Evolutionary conservation across 2,888 invertebrate genomes (phyloP), one percentile per base, ranked within the genome.

Genomic region (Acrobeloides nanus): DNA sequence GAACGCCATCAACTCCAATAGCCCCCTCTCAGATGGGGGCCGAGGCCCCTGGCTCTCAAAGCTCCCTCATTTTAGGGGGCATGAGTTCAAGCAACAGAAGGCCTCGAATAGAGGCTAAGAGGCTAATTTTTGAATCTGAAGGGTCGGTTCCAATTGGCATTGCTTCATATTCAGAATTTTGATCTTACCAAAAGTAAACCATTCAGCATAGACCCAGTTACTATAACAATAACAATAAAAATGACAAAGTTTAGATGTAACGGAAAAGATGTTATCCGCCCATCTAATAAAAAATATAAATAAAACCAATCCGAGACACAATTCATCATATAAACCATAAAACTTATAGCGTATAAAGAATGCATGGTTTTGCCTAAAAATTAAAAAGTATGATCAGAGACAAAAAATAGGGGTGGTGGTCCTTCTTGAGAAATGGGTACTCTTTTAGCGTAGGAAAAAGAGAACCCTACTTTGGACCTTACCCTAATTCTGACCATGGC

Each of bases 231-330:
- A 12, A 58, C 61, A 42, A 58, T n/a, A 4, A 21, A 8, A n/a
- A 49, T 48, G 18, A 12, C 8, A 12, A 18, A 35, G 12, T 12
- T 8, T 18, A 10, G 26, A 6, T 18, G 29, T 18, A 17, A 55
- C 3, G 72, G 62, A 42, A 71, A 72, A 0, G 72, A 71, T 7
- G 64, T 69, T 21, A 66, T 60, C 33, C 53, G 57, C 6, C 71
- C 71, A 45, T 61, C 47, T 20, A 71, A 51, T 4, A 66, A 58
- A 27, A 59, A 62, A 37, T 63, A 68, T 4, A 64, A 59, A 48
- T 74, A 69, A 17, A 72, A 38, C 73, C 73, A 73, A 38, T 73
- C 69, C 29, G 62, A 53, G 18, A 66, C 38, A 20, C 55, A 57
- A 46, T 68, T 69, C 17, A 48, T 41, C 26, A 61, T 51, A 47